Evolutionary conservation across 2,888 invertebrate species (phyloP).

Genomic region (Nomada ferruginata): DNA sequence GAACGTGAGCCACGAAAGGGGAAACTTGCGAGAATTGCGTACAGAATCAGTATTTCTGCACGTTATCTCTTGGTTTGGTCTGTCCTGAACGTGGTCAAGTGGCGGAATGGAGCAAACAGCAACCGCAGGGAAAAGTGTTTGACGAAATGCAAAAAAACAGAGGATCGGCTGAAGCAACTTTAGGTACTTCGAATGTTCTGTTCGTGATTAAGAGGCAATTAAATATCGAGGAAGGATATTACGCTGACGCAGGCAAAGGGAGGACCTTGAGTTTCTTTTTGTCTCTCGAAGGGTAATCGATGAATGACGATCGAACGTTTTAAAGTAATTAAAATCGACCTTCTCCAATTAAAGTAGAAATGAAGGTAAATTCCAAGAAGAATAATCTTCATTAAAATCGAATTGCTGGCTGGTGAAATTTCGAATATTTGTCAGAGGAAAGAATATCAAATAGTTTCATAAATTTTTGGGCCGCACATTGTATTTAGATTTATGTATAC

Average conservation of each 20-base stretch:
- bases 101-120: background rate
- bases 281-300: background rate
- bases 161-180: background rate
- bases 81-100: slow-evolving; percentile 28
- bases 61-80: background rate
- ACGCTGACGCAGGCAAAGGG: background rate
- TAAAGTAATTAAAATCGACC: too few relatives aligned
- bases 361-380: too few relatives aligned
- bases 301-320: background rate
- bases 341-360: too few relatives aligned
- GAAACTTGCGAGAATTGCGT: slow-evolving; percentile 6
- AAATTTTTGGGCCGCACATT: too few relatives aligned
- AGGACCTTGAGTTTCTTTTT: background rate
- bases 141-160: background rate
- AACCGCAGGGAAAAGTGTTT: background rate
- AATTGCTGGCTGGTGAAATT: too few relatives aligned
- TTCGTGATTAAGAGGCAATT: slow-evolving; percentile 27
- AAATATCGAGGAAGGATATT: background rate
- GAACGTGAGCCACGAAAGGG: background rate
- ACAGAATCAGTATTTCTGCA: background rate
- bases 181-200: background rate
- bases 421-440: too few relatives aligned
- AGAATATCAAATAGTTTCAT: too few relatives aligned
- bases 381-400: too few relatives aligned
- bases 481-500: too few relatives aligned